Conservation (phyloP, 2,888 invertebrate species). For the Amorpha juglandis region DNA sequence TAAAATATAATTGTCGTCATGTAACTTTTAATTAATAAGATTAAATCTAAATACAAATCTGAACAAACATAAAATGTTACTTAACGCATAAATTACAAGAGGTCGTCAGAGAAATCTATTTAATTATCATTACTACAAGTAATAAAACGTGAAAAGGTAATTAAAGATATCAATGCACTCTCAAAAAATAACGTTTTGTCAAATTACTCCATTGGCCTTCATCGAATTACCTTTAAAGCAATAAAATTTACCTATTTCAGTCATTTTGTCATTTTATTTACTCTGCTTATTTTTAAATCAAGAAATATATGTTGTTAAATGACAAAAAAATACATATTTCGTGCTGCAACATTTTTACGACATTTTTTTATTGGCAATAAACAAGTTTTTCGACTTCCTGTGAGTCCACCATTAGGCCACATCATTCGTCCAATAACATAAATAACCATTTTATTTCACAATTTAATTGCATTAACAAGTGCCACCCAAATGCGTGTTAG, state of each 20-base stretch:
- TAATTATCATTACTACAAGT: slow-evolving; percentile 14
- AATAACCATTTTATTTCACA: slow-evolving; percentile 37
- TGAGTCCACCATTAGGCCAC: slow-evolving; percentile 39
- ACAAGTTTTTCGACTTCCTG: slow-evolving; percentile 36
- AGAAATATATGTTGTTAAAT: slow-evolving; percentile 8
- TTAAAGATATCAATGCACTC: slow-evolving; percentile 7
- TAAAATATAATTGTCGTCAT: slow-evolving; percentile 1
- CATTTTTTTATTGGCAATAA: slow-evolving; percentile 50
- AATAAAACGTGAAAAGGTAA: slow-evolving; percentile 22
- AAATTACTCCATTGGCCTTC: background rate
- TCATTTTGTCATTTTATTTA: slow-evolving; percentile 3
- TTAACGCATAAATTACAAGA: background rate
- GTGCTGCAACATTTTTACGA: slow-evolving; percentile 41
- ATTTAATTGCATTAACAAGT: slow-evolving; percentile 38
- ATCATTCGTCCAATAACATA: slow-evolving; percentile 34
- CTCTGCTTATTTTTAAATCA: background rate
- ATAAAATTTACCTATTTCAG: slow-evolving; percentile 3
- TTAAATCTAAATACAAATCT: background rate
- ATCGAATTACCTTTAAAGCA: background rate
- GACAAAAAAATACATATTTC: slow-evolving; percentile 18
- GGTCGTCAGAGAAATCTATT: slow-evolving; percentile 28
- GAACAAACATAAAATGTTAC: background rate
- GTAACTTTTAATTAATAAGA: background rate
- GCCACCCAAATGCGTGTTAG: background rate
- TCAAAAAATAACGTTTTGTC: background rate